Percentiles rank a stretch among this genome's conserved stretches.
These are phyloP conservation scores for Brachyalestes nurse DNA, from an alignment of 2,797 vertebrate genomes.

Conservation along the genomic window DNA sequence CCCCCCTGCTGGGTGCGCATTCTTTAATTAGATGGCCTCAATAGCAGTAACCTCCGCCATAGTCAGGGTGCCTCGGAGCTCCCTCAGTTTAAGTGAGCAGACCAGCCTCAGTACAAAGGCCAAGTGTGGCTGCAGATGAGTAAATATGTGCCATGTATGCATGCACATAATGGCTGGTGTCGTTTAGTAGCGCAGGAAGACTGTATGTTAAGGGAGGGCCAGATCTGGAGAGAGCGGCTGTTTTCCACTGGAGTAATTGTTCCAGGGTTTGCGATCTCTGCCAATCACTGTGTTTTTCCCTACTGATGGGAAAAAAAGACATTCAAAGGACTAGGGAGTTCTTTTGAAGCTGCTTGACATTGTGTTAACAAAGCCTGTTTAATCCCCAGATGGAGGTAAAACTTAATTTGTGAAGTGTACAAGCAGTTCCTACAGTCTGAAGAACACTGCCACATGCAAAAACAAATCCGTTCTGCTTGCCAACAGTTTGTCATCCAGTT, in stretches of 20 bases:
- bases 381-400: slow-evolving; percentile 63
- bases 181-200: slow-evolving; percentile 7
- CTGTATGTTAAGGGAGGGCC: slow-evolving; percentile 3
- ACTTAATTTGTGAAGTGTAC: slow-evolving; percentile 49
- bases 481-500: not conserved
- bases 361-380: slow-evolving; percentile 70
- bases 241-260: slow-evolving; percentile 42
- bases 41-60: slow-evolving; percentile 69
- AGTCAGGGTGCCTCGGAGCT: not conserved
- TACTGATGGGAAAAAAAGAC: slow-evolving; percentile 38
- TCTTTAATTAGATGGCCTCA: slow-evolving; percentile 88
- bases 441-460: not conserved
- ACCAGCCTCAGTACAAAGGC: not conserved
- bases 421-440: slow-evolving; percentile 32
- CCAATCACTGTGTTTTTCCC: slow-evolving; percentile 52
- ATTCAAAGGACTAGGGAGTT: slow-evolving; percentile 55
- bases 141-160: slow-evolving; percentile 11
- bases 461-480: slow-evolving; percentile 2
- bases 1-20: slow-evolving; percentile 76
- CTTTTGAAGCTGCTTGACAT: slow-evolving; percentile 74
- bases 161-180: not conserved
- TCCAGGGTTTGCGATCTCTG: slow-evolving; percentile 52
- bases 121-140: not conserved
- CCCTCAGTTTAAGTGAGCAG: not conserved
- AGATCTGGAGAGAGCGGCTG: slow-evolving; percentile 15